Evolutionary conservation across 1,140 invertebrate species (phyloP).

Genomic region (Ooceraea biroi): DNA sequence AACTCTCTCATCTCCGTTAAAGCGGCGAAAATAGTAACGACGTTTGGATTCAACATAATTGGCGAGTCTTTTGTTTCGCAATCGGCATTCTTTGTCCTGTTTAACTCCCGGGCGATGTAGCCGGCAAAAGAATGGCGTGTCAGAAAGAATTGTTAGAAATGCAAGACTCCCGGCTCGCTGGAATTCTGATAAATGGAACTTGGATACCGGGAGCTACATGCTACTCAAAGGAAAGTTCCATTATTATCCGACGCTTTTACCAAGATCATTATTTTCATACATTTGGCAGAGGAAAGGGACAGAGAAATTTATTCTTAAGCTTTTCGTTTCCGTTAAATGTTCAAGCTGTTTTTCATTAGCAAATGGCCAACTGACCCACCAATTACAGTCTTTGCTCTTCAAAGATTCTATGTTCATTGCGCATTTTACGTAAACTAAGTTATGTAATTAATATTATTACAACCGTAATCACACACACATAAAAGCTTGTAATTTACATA

Average conservation of each 20-base stretch:
- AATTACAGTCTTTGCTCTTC: neutral
- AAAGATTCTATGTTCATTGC: neutral
- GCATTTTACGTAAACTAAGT: neutral
- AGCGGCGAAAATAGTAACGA: neutral
- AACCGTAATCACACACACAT: too few species aligned
- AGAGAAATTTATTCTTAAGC: slow-evolving; percentile 38
- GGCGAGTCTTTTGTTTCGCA: slow-evolving; percentile 17
- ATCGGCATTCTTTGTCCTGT: slow-evolving; percentile 22
- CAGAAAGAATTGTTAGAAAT: slow-evolving; percentile 49
- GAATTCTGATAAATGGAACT: slow-evolving; percentile 50
- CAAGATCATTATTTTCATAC: slow-evolving; percentile 35
- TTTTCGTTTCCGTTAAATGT: neutral
- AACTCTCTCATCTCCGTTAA: neutral
- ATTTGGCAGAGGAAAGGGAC: slow-evolving; percentile 5
- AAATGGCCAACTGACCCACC: neutral
- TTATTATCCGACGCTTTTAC: slow-evolving; percentile 44
- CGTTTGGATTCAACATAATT: slow-evolving; percentile 24
- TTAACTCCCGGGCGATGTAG: slow-evolving; percentile 9
- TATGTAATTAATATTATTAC: too few species aligned
- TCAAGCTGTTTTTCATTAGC: slow-evolving; percentile 37
- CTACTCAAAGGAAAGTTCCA: slow-evolving; percentile 14
- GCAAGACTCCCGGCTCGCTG: slow-evolving; percentile 7
- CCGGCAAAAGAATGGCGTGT: neutral
- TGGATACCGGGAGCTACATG: slow-evolving; percentile 18
- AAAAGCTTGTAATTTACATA: neutral